Evolutionary conservation across 2,113 vertebrate genomes (phyloP).

Genomic region (Triplophysa dalaica): DNA sequence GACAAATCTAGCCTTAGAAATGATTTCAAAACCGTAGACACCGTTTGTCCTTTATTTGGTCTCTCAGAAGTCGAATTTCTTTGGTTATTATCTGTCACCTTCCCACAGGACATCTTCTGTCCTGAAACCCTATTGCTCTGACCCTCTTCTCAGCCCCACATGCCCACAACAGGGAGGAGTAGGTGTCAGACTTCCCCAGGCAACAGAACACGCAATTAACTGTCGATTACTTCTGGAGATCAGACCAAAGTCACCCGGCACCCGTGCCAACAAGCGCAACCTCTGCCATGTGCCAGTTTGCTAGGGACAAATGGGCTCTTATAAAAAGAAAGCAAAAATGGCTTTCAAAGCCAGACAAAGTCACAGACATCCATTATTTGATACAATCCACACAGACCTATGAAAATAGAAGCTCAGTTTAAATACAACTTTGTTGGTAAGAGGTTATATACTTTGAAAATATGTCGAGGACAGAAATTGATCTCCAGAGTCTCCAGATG

Average conservation of each 20-base stretch:
- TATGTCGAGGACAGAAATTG: too few species aligned
- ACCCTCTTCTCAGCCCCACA: constrained; percentile 7
- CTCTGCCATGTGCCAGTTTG: not conserved
- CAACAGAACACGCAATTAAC: constrained; percentile 46
- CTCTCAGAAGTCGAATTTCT: constrained; percentile 11
- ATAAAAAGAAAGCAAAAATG: not conserved
- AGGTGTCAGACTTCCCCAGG: constrained; percentile 34
- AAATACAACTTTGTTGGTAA: not conserved
- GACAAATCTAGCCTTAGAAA: not conserved
- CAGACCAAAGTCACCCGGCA: constrained; percentile 26
- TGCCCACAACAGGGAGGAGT: constrained; percentile 3
- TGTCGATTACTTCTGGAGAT: constrained; percentile 11
- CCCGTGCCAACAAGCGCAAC: constrained; percentile 20
- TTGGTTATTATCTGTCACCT: not conserved
- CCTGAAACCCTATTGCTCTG: constrained; percentile 9
- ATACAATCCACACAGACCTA: not conserved
- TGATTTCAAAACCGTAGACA: not conserved
- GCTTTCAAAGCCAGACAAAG: constrained; percentile 30
- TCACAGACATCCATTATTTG: not conserved
- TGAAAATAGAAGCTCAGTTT: not conserved
- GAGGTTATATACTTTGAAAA: too few species aligned
- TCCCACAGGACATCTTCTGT: constrained; percentile 19
- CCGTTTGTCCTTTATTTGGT: not conserved
- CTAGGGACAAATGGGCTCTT: constrained; percentile 24
- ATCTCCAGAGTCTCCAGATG: too few species aligned